These are phyloP conservation scores for Xenopus borealis DNA, from an alignment of 2,113 vertebrate genomes.

Conservation along the genomic window DNA sequence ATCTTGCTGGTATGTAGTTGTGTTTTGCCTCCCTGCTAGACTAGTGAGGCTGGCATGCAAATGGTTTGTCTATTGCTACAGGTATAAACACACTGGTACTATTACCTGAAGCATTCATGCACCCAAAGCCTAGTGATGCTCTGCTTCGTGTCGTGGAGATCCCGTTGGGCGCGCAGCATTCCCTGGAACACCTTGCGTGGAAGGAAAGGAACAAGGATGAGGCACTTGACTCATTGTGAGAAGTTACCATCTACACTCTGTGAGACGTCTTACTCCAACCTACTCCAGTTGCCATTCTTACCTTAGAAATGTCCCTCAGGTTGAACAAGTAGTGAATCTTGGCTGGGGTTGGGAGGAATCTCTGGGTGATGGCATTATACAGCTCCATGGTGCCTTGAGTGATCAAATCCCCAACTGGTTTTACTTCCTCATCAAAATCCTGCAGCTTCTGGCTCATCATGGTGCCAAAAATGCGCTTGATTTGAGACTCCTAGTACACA, in stretches of 20 bases:
- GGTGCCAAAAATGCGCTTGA: constrained; percentile 76
- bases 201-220: background rate
- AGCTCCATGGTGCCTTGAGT: constrained; percentile 79
- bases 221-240: too few species aligned
- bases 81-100: too few species aligned
- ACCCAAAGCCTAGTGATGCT: constrained; percentile 82
- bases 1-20: too few species aligned
- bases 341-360: constrained; percentile 81
- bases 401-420: constrained; percentile 71
- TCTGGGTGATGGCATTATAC: constrained; percentile 68
- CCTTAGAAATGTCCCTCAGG: constrained; percentile 88
- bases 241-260: too few species aligned
- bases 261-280: too few species aligned
- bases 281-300: constrained; percentile 22
- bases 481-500: constrained; percentile 74
- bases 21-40: too few species aligned
- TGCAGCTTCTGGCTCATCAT: constrained; percentile 87
- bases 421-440: constrained; percentile 77
- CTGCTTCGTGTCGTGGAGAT: constrained; percentile 76
- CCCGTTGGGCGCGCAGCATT: constrained; percentile 76
- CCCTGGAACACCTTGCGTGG: constrained; percentile 80
- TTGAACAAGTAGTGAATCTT: constrained; percentile 91
- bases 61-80: too few species aligned
- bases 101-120: constrained; percentile 85
- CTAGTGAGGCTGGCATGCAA: too few species aligned